Percentiles rank a stretch among this genome's conserved stretches.
Evolutionary conservation across 2,888 invertebrate genomes (phyloP).

Genomic region (Nezara viridula): DNA sequence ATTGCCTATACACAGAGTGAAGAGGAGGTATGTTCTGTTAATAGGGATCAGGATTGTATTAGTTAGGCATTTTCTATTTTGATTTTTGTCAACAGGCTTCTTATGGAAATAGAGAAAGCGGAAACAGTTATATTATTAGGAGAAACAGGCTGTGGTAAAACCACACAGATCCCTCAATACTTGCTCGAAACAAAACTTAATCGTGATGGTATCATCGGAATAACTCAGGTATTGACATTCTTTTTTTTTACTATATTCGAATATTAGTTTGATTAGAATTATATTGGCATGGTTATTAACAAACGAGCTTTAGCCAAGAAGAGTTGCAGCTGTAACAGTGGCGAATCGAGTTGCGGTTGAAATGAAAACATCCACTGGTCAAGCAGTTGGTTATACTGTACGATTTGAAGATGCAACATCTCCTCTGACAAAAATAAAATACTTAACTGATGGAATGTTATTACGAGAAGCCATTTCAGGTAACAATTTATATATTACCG

Average conservation of each 20-base stretch:
- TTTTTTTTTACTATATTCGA: too few relatives aligned
- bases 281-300: neutral
- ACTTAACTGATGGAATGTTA: constrained; percentile 95
- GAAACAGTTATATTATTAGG: constrained; percentile 89
- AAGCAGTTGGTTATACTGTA: constrained; percentile 79
- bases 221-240: constrained; percentile 70
- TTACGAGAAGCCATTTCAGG: constrained; percentile 87
- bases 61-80: neutral
- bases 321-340: constrained; percentile 70
- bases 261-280: too few relatives aligned
- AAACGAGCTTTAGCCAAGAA: constrained; percentile 67
- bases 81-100: constrained; percentile 70
- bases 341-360: constrained; percentile 73
- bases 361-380: constrained; percentile 70
- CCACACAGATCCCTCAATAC: constrained; percentile 95
- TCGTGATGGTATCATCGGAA: constrained; percentile 79
- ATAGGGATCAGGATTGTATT: neutral
- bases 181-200: constrained; percentile 81
- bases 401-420: constrained; percentile 93
- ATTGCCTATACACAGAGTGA: constrained; percentile 69
- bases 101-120: constrained; percentile 81
- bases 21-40: constrained; percentile 68
- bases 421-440: constrained; percentile 86
- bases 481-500: too few relatives aligned
- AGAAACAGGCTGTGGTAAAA: constrained; percentile 97